Base-by-base conservation (phyloP, 2,888 invertebrate genomes). In the Lasioglossum lativentre region DNA sequence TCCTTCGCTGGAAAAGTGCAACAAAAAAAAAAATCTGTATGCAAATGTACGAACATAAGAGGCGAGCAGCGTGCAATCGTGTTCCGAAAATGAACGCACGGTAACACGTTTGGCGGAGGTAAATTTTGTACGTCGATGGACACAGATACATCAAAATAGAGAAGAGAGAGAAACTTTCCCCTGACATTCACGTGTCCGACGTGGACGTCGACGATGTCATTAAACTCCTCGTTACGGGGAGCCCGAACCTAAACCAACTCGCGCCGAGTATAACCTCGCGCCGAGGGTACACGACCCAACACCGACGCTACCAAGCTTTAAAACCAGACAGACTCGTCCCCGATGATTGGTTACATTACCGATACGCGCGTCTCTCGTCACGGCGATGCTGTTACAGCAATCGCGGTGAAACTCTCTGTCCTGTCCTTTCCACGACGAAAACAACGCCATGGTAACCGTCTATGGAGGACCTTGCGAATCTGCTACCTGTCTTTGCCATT, bases 271-370 rank as follows among this genome's bases (percentile, higher is more conserved):
- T 83, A 84, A 88, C 82, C 75, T 85, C 81, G 80, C 80, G 80
- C 72, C 73, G 82, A 84, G 86, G 80, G 81, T 83, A 80, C 68
- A 72, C 80, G 83, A 75, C 63, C 76, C 72, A 88, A 83, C 88
- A 81, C 72, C 68, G 77, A 73, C 78, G 77, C 63, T 76, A 78
- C 80, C 80, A 78, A 76, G 85, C 89, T 82, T 88, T 90, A 85
- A 79, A 87, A 85, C 86, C 84, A 85, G 89, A 86, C 80, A 81
- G 87, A 71, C 75, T 82, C 83, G 85, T 79, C 83, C 66, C 88
- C 92, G 90, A 91, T 95, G 94, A 95, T 95, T 95, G 95, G 95
- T 95, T 95, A 95, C 94, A 95, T 95, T 95, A 95, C 95, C 93
- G 94, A 94, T 94, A 94, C 92, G 94, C 94, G 95, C 95, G 95